Evolutionary conservation across 2,888 invertebrate genomes (phyloP).

Genomic region (Margaritifera margaritifera): DNA sequence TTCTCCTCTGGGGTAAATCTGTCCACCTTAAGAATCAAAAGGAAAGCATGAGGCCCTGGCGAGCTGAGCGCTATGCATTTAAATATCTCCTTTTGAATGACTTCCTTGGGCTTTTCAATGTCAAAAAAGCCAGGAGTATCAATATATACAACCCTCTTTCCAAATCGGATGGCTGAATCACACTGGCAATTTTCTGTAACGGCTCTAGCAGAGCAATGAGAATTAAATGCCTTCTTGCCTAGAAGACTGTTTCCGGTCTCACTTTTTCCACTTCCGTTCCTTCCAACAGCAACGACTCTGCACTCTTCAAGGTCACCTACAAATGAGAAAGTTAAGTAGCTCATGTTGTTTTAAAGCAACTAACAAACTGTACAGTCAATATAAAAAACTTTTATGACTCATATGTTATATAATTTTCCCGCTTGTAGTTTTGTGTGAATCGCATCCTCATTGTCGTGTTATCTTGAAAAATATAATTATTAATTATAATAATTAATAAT

Average conservation of each 20-base stretch:
- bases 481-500: too few relatives aligned
- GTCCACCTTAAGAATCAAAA: slow-evolving; percentile 14
- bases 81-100: slow-evolving; percentile 13
- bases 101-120: slow-evolving; percentile 7
- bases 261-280: slow-evolving; percentile 26
- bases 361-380: too few relatives aligned
- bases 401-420: too few relatives aligned
- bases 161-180: slow-evolving; percentile 8
- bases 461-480: too few relatives aligned
- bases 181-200: slow-evolving; percentile 10
- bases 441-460: too few relatives aligned
- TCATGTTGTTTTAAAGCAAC: too few relatives aligned
- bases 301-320: too few relatives aligned
- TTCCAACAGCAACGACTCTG: slow-evolving; percentile 19
- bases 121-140: slow-evolving; percentile 26
- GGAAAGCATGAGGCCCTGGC: slow-evolving; percentile 21
- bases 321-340: too few relatives aligned
- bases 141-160: slow-evolving; percentile 11
- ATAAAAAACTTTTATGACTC: too few relatives aligned
- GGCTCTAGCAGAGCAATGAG: slow-evolving; percentile 2
- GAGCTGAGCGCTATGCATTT: slow-evolving; percentile 13
- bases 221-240: slow-evolving; percentile 13
- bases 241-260: slow-evolving; percentile 21
- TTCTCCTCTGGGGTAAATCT: slow-evolving; percentile 20
- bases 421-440: too few relatives aligned